Evolutionary conservation across 2,888 invertebrate genomes (phyloP), one percentile per base, ranked within the genome.

Genomic region (Drymonia ruficornis): DNA sequence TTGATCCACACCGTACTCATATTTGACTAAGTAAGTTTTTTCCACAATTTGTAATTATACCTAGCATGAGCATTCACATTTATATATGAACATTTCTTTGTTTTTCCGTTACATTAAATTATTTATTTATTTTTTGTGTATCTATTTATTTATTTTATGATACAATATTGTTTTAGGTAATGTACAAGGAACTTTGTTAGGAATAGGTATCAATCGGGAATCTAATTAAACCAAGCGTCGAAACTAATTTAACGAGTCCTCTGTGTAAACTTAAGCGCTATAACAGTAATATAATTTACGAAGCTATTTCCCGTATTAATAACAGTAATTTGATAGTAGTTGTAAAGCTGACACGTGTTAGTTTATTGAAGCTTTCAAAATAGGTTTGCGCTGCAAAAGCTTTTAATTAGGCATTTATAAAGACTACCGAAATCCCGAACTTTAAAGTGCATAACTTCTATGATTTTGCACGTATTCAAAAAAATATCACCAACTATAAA

Each of bases 11-110:
- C 63, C 61, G 64, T 67, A 49, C 63, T 63, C 59, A 36, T 57
- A 66, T 70, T 67, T 65, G 11, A 36, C 6, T n/a, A n/a, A 74
- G 67, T 70, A 36, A 59, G 66, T 65, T 69, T 71, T 68, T 67
- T 63, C 70, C 83, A 81, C 78, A 73, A 69, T 70, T 70, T 86
- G 85, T 86, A 83, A 82, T 83, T 85, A 78, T 77, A 74, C 76
- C 80, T 78, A 81, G 87, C 87, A 87, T 87, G 87, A 81, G 83
- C 82, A 81, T 76, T 66, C 64, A 65, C 68, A 65, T 52, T 75
- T 66, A 52, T 7, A 63, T 70, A 55, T 52, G 5, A 55, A 12
- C 7, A 42, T 65, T 63, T 63, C 52, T 55, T 73, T 67, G 54
- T 71, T 67, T 65, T 28, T 52, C 52, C 62, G 77, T 50, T 55